phyloP scores from a whole-genome alignment of 1,140 invertebrate species.

The Drosophila kanapiae region DNA sequence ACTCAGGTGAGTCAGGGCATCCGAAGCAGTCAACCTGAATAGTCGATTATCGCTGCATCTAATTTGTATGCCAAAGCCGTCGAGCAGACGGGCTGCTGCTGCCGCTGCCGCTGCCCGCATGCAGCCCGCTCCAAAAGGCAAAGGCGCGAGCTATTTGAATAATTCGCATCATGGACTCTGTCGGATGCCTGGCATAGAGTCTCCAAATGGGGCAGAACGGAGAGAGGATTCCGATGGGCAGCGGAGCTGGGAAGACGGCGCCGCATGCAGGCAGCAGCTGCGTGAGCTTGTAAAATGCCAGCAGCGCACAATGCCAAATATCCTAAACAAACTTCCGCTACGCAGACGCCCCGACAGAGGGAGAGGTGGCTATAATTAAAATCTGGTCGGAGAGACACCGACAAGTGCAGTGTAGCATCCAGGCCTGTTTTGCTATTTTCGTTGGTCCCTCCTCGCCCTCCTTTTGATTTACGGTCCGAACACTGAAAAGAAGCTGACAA shows the following conservation, averaged over 20 bases:
- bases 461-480: conserved; percentile 9
- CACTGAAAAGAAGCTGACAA: conserved; percentile 1
- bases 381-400: conserved; percentile 11
- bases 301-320: conserved; percentile 66
- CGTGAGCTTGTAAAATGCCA: conserved; percentile 50
- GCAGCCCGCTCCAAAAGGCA: conserved; percentile 41
- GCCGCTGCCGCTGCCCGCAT: conserved; percentile 29
- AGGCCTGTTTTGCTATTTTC: conserved; percentile 44
- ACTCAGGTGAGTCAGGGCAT: conserved; percentile 22
- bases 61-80: conserved; percentile 53
- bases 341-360: conserved; percentile 33
- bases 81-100: no score
- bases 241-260: not conserved
- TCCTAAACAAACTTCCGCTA: conserved; percentile 82
- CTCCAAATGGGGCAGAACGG: conserved; percentile 36
- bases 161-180: conserved; percentile 62
- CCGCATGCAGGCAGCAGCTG: conserved; percentile 60
- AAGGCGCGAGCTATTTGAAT: conserved; percentile 69
- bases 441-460: conserved; percentile 1
- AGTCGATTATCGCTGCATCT: conserved; percentile 64
- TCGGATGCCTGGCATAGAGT: conserved; percentile 14
- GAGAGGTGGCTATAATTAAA: conserved; percentile 70
- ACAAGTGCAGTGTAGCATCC: conserved; percentile 35
- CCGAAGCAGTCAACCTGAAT: conserved; percentile 49
- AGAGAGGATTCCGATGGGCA: conserved; percentile 6